Evolutionary conservation across 2,888 invertebrate genomes (phyloP).

Genomic region (Spilarctia lutea): DNA sequence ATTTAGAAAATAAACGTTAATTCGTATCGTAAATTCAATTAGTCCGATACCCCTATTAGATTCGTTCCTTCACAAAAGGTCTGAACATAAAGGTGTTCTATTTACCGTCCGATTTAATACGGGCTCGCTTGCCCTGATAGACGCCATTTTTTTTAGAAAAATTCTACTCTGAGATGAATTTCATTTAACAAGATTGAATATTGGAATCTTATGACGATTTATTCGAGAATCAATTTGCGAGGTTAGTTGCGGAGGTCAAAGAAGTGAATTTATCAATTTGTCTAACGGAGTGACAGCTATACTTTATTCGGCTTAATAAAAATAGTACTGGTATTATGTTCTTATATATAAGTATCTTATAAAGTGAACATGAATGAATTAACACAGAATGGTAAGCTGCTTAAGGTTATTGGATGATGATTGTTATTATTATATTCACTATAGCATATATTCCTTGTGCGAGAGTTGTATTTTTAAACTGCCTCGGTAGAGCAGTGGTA

Average conservation of each 20-base stretch:
- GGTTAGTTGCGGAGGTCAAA: not conserved
- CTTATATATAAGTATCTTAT: not conserved
- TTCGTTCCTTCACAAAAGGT: constrained; percentile 39
- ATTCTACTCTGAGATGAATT: constrained; percentile 6
- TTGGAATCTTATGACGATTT: not conserved
- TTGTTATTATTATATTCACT: too few relatives aligned
- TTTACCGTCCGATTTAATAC: constrained; percentile 57
- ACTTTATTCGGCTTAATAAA: not conserved
- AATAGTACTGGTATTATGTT: not conserved
- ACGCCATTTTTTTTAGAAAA: constrained; percentile 30
- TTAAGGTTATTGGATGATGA: too few relatives aligned
- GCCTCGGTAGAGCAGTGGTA: too few relatives aligned
- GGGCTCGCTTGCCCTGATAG: constrained; percentile 36
- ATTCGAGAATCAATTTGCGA: not conserved
- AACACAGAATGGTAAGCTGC: too few relatives aligned
- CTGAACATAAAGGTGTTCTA: constrained; percentile 53
- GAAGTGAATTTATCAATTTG: not conserved
- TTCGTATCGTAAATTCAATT: not conserved
- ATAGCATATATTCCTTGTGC: too few relatives aligned
- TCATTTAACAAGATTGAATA: constrained; percentile 3
- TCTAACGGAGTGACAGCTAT: not conserved
- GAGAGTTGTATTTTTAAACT: too few relatives aligned
- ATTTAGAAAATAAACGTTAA: not conserved
- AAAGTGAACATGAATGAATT: not conserved
- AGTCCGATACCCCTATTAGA: constrained; percentile 25